These are phyloP conservation scores for Pyrrhia umbra DNA, from an alignment of 2,888 invertebrate genomes.

Conservation along the genomic window DNA sequence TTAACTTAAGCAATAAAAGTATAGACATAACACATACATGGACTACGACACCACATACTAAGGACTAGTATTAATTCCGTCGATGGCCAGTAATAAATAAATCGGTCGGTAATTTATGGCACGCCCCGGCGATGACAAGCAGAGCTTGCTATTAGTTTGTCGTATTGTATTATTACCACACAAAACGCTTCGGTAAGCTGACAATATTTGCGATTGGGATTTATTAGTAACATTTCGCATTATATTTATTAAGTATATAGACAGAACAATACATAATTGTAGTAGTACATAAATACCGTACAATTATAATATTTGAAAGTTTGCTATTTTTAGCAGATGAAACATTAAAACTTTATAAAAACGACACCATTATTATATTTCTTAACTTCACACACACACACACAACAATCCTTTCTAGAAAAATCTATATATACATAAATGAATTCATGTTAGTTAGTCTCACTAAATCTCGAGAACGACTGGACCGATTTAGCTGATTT, in stretches of 20 bases:
- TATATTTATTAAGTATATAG: neutral
- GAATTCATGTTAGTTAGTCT: too few species aligned
- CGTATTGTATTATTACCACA: conserved; percentile 46
- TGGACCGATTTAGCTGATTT: too few species aligned
- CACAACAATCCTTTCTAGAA: too few species aligned
- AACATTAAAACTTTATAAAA: too few species aligned
- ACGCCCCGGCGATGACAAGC: conserved; percentile 44
- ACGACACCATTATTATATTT: too few species aligned
- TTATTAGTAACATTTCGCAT: conserved; percentile 18
- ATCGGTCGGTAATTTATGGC: conserved; percentile 44
- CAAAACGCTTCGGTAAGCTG: conserved; percentile 47
- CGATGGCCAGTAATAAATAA: conserved; percentile 58
- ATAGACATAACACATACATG: conserved; percentile 10
- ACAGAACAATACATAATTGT: too few species aligned
- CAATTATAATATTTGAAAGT: too few species aligned
- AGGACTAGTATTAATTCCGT: conserved; percentile 51
- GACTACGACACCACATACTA: conserved; percentile 19
- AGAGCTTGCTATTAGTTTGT: conserved; percentile 41
- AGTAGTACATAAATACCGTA: too few species aligned
- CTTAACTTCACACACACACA: too few species aligned
- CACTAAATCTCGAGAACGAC: too few species aligned
- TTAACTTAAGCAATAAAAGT: neutral
- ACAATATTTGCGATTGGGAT: conserved; percentile 42
- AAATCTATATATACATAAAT: too few species aligned
- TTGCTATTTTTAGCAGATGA: too few species aligned